A percentile compares a stretch with the other conserved stretches of the same genome.
These are phyloP conservation scores for Oeneis ivallda DNA, from an alignment of 2,888 invertebrate genomes.

Conservation along the genomic window DNA sequence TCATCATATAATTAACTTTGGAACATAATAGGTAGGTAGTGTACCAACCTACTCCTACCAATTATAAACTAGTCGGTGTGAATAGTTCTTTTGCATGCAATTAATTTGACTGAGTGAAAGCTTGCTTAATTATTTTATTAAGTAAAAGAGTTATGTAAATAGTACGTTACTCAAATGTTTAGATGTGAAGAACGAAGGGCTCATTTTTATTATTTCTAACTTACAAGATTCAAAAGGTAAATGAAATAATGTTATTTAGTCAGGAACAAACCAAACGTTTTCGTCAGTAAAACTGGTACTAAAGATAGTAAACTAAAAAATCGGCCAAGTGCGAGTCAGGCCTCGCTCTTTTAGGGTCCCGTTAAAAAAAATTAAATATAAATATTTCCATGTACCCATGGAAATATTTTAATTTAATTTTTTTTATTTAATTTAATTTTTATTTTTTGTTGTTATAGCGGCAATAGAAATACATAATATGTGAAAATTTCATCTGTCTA, in stretches of 20 bases:
- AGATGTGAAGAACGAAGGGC: not conserved
- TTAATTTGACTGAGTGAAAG: conserved; percentile 16
- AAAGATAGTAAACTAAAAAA: too few species aligned
- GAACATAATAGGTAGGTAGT: not conserved
- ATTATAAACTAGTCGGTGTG: conserved; percentile 15
- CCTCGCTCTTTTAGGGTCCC: too few species aligned
- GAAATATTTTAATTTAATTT: too few species aligned
- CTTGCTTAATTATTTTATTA: conserved; percentile 18
- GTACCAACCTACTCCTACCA: conserved; percentile 1
- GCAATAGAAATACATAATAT: too few species aligned
- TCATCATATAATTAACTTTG: conserved; percentile 6
- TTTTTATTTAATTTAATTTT: too few species aligned
- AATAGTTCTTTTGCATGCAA: conserved; percentile 11
- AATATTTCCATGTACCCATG: too few species aligned
- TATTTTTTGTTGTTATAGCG: too few species aligned
- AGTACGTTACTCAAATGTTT: not conserved
- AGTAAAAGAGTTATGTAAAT: conserved; percentile 5
- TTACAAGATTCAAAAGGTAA: conserved; percentile 38
- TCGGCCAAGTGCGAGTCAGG: too few species aligned
- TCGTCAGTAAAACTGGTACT: conserved; percentile 71
- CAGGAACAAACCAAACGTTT: conserved; percentile 50
- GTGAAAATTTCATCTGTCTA: too few species aligned
- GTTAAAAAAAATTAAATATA: too few species aligned
- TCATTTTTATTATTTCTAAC: not conserved
- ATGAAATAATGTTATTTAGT: conserved; percentile 59